These are phyloP conservation scores for Andrena praecox DNA, from an alignment of 2,888 invertebrate species.

Conservation along the genomic window DNA sequence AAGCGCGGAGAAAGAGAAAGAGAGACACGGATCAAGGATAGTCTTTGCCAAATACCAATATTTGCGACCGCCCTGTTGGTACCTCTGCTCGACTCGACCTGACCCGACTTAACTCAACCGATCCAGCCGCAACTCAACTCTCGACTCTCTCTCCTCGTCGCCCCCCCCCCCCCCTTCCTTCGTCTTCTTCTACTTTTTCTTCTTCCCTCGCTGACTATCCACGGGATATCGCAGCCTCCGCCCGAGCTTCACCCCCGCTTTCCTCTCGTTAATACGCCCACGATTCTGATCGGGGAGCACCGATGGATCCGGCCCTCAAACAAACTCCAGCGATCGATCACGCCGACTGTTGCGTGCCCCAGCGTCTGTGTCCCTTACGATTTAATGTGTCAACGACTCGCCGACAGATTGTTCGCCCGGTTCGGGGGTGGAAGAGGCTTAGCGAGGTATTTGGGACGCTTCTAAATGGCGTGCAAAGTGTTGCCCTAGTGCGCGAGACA, in stretches of 20 bases:
- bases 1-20: constrained; percentile 77
- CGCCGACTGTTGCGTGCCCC: constrained; percentile 2
- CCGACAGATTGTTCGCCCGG: not conserved
- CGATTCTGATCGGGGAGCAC: constrained; percentile 1
- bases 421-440: not conserved
- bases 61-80: constrained; percentile 85
- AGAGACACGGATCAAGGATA: constrained; percentile 84
- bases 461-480: no score
- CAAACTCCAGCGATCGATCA: constrained; percentile 5
- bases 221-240: constrained; percentile 4
- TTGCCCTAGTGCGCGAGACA: no score
- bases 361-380: constrained; percentile 18
- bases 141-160: constrained; percentile 66
- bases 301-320: not conserved
- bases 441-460: not conserved
- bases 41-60: constrained; percentile 85
- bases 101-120: constrained; percentile 81
- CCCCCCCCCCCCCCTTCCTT: constrained; percentile 28
- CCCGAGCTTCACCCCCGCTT: constrained; percentile 7
- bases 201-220: constrained; percentile 33
- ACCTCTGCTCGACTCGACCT: constrained; percentile 82
- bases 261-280: not conserved
- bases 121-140: constrained; percentile 80
- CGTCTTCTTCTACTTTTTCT: not conserved
- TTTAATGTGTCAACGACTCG: not conserved